Evolutionary conservation across 1,140 invertebrate genomes (phyloP), one percentile per base, ranked within the genome.

Genomic region (Parapsyche elsis): DNA sequence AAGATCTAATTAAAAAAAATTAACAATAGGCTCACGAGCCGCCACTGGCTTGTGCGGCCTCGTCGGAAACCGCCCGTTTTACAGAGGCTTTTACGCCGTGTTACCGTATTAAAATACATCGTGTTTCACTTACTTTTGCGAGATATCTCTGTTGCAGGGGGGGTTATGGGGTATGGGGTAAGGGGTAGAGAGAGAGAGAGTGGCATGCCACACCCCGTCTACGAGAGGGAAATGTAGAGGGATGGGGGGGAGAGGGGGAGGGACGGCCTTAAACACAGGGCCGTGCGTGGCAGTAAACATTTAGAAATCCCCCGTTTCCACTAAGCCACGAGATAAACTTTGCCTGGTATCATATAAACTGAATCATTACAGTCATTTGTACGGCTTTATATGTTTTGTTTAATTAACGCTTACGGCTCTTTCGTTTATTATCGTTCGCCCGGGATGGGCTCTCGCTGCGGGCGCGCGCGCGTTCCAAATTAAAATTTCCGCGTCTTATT

Each of bases 71-170:
- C 16, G 24, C 30, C 45, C 70, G 49, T 81, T 81, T 78, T 78
- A 64, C 79, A 78, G 26, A 78, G 70, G 80, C 79, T 80, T 83
- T 83, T 80, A 80, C 80, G 78, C 59, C 70, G 70, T 73, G 81
- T 80, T 80, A 80, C 81, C 81, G 76, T 80, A 83, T 83, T 83
- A 80, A 83, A 83, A 80, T 83, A 80, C 81, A 80, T 59, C 53
- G 76, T 82, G 79, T 83, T 83, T 79, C 81, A 80, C 81, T 83
- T 80, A 82, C 81, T 82, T 82, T 81, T 30, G 57, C 26, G 75
- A 77, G 57, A 77, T 64, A 64, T 77, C 73, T 76, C 44, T 67
- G 78, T 45, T 76, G 24, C 24, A 30, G 23, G 49, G 67, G 46
- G 53, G 70, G 71, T 9, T 14, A 9, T 19, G 16, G 49, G 74